phyloP scores from a whole-genome alignment of 2,797 vertebrate genomes.

The Sebastes aleutianus region DNA sequence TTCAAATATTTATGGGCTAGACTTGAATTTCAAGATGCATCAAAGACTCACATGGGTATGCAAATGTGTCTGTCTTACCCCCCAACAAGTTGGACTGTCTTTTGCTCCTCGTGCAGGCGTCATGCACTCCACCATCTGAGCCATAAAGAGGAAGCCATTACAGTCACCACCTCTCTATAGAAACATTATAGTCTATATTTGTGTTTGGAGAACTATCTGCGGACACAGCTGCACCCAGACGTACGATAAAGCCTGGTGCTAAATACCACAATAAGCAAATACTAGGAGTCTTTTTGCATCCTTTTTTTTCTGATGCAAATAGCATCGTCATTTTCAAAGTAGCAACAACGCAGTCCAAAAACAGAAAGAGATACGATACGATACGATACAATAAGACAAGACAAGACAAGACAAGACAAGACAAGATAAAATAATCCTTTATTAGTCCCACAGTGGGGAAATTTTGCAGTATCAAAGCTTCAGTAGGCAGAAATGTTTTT shows the following conservation, averaged over 20 bases:
- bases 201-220: constrained; percentile 31
- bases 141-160: constrained; percentile 57
- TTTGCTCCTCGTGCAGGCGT: constrained; percentile 52
- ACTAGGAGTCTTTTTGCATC: neutral
- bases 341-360: neutral
- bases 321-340: neutral
- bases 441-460: too few relatives aligned
- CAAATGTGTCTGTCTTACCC: constrained; percentile 81
- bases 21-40: constrained; percentile 86
- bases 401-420: too few relatives aligned
- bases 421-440: too few relatives aligned
- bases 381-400: too few relatives aligned
- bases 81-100: constrained; percentile 82
- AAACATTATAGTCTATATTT: constrained; percentile 44
- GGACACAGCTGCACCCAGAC: constrained; percentile 34
- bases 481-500: too few relatives aligned
- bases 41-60: constrained; percentile 85
- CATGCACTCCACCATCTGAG: constrained; percentile 34
- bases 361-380: neutral
- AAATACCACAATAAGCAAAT: constrained; percentile 6
- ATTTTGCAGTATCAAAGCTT: too few relatives aligned
- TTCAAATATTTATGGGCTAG: constrained; percentile 88
- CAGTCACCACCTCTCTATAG: constrained; percentile 35
- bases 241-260: neutral
- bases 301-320: neutral